phyloP scores from a whole-genome alignment of 2,888 invertebrate species.

The Lasioglossum leucozonium region DNA sequence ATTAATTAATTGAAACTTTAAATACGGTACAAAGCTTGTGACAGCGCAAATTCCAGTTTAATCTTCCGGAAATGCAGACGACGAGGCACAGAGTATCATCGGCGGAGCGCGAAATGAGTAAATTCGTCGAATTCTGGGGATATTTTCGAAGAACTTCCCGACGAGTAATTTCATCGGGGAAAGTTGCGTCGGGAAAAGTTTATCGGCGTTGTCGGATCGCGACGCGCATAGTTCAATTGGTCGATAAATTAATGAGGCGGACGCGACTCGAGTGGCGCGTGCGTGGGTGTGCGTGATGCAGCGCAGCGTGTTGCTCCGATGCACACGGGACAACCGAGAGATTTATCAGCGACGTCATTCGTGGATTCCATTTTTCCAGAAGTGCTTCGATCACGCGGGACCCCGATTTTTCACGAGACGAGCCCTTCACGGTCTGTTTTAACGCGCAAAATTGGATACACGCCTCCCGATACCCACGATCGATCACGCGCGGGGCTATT shows the following conservation, averaged over 20 bases:
- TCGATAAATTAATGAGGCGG: conserved; percentile 52
- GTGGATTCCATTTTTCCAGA: conserved; percentile 2
- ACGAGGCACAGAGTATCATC: neutral
- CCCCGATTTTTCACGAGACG: conserved; percentile 30
- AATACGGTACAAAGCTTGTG: neutral
- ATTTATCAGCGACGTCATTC: conserved; percentile 44
- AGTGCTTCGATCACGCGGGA: conserved; percentile 14
- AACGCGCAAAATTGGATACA: conserved; percentile 33
- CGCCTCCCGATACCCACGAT: conserved; percentile 22
- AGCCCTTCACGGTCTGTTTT: conserved; percentile 19
- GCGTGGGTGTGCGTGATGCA: neutral
- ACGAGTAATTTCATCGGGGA: neutral
- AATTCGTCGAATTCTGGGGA: neutral
- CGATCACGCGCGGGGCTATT: conserved; percentile 20
- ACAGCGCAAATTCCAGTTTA: neutral
- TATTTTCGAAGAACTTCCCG: neutral
- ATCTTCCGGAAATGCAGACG: neutral
- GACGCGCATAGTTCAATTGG: conserved; percentile 36
- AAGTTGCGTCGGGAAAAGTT: conserved; percentile 37
- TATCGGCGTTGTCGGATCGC: conserved; percentile 45
- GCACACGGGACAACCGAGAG: neutral
- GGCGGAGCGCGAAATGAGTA: neutral
- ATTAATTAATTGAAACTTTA: neutral
- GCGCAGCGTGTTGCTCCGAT: neutral
- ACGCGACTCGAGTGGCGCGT: conserved; percentile 27